phyloP scores from a whole-genome alignment of 2,113 vertebrate genomes.

The Anser brachyrhynchus region DNA sequence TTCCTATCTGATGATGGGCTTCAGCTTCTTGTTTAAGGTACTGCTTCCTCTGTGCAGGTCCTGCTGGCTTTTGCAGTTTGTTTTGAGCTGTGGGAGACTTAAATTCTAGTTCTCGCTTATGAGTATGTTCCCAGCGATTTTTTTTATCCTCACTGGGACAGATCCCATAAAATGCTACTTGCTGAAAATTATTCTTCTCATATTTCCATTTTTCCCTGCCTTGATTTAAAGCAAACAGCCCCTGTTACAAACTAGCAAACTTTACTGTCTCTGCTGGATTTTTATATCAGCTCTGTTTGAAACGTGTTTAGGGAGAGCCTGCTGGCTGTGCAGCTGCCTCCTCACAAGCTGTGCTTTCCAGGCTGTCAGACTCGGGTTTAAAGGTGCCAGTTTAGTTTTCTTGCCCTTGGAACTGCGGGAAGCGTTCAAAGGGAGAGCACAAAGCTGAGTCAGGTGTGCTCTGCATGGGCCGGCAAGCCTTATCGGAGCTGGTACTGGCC shows the following conservation, averaged over 20 bases:
- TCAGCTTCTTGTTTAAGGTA: constrained; percentile 98
- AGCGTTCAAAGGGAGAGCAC: background rate
- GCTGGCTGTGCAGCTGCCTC: background rate
- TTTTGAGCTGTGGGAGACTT: background rate
- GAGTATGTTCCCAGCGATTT: background rate
- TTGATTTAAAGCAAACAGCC: background rate
- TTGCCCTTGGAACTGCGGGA: background rate
- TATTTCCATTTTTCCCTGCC: background rate
- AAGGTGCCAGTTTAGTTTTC: background rate
- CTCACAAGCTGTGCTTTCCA: too few relatives aligned
- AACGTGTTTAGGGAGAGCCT: background rate
- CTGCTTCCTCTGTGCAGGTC: background rate
- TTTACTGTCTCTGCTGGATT: background rate
- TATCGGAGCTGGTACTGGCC: background rate
- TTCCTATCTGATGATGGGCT: constrained; percentile 98
- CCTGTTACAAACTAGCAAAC: background rate
- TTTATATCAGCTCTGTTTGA: background rate
- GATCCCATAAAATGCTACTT: background rate
- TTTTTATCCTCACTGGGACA: background rate
- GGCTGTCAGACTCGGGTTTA: background rate
- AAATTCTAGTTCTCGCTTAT: background rate
- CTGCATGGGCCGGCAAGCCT: fast-evolving
- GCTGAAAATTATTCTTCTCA: background rate
- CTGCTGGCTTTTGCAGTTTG: constrained; percentile 6
- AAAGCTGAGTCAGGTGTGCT: background rate